Evolutionary conservation across 1,140 invertebrate species (phyloP), one percentile per base, ranked within the genome.

Genomic region (Lepidurus arcticus): DNA sequence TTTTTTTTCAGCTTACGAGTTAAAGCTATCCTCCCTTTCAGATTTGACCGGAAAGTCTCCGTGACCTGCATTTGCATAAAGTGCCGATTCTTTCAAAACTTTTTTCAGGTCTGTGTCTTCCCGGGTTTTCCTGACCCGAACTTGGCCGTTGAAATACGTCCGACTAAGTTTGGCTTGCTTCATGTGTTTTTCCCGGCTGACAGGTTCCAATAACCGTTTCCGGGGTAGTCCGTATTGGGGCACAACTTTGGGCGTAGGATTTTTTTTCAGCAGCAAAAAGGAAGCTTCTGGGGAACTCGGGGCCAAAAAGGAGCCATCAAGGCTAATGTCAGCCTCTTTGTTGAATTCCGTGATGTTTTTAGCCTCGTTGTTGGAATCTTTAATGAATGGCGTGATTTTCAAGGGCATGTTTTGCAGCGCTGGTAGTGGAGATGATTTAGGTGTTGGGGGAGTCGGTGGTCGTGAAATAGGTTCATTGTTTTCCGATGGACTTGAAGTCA

Each of bases 51-150:
- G 53, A 65, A 65, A 65, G 34, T 34, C 34, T n/a, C 16, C 13
- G 53, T 13, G 16, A n/a, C 13, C 21, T 65, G 16, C 5, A 65
- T 65, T 65, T 65, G 53, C 53, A 65, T 65, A 7, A n/a, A 65
- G 21, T n/a, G 53, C 53, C n/a, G 53, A 65, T n/a, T 65, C n/a
- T 65, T 21, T 65, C 53, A 65, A 65, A 65, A 65, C 53, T 65
- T 65, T 16, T 21, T 65, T 4, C 16, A 7, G 6, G 16, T 16
- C 13, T 7, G 21, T 21, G 21, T 65, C 53, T 13, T 21, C 6
- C 16, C 21, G 16, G 7, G 53, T 4, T 65, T 16, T 65, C 16
- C 13, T 13, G 6, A 21, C 7, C 53, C 53, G 53, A 65, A 21
- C n/a, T 65, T 65, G 53, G 16, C 53, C 53, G 6, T 65, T 65